Conservation (phyloP, 2,888 invertebrate species). For the Orthosia gothica region DNA sequence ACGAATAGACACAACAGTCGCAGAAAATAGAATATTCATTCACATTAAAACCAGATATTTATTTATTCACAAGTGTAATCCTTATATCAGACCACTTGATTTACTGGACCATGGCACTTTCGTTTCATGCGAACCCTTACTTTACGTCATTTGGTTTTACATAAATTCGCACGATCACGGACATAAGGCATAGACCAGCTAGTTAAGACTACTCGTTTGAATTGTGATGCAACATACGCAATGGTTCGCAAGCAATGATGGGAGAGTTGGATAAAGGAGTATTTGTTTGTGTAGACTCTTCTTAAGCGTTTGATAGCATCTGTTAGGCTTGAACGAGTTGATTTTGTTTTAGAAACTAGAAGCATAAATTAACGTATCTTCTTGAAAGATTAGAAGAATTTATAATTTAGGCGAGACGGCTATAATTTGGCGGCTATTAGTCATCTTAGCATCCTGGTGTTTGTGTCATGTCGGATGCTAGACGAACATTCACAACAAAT, state of each 20-base stretch:
- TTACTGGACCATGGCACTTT: constrained; percentile 52
- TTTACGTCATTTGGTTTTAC: constrained; percentile 60
- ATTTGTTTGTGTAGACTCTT: constrained; percentile 12
- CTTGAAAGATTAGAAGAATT: neutral
- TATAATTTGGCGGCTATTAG: constrained; percentile 19
- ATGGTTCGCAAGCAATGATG: constrained; percentile 53
- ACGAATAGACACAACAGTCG: constrained; percentile 47
- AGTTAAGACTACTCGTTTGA: constrained; percentile 46
- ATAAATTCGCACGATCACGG: constrained; percentile 62
- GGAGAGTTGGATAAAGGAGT: constrained; percentile 39
- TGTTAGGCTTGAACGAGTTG: neutral
- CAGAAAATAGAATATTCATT: constrained; percentile 48
- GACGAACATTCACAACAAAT: constrained; percentile 24
- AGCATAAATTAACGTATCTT: neutral
- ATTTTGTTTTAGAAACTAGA: constrained; percentile 3
- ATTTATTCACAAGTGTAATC: constrained; percentile 46
- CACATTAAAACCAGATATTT: constrained; percentile 41
- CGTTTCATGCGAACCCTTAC: constrained; percentile 47
- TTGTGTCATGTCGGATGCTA: constrained; percentile 1
- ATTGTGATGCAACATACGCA: constrained; percentile 60
- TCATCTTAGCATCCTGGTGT: constrained; percentile 8
- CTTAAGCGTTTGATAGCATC: constrained; percentile 2
- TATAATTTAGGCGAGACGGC: neutral
- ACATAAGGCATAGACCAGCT: constrained; percentile 50
- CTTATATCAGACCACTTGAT: constrained; percentile 48